A percentile compares a stretch with the other conserved stretches of the same genome.
Conservation (phyloP, 2,888 invertebrate genomes). For the Melipona beecheii region DNA sequence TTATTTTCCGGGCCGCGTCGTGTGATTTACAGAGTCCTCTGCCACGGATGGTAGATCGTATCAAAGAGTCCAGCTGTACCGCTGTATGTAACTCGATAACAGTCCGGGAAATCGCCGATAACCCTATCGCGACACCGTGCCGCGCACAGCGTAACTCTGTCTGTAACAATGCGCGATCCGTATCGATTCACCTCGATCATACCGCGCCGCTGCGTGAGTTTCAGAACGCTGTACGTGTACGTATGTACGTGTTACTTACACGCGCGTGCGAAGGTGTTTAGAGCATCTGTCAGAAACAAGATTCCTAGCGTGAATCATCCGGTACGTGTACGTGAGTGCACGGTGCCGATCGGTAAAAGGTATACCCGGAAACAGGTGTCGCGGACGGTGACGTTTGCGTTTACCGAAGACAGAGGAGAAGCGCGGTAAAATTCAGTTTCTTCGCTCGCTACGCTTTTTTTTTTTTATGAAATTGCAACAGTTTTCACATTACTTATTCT, state of each 20-base stretch:
- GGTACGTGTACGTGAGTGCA: constrained; percentile 10
- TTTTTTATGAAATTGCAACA: too few relatives aligned
- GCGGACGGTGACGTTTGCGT: constrained; percentile 37
- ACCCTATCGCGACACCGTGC: constrained; percentile 11
- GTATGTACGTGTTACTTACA: too few relatives aligned
- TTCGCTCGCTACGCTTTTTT: not conserved
- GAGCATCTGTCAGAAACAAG: constrained; percentile 26
- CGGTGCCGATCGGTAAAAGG: constrained; percentile 41
- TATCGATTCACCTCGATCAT: constrained; percentile 41
- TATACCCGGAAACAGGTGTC: constrained; percentile 65
- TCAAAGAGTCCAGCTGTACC: constrained; percentile 5
- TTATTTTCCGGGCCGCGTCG: not conserved
- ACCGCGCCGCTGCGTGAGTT: not conserved
- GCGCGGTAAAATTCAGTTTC: constrained; percentile 17
- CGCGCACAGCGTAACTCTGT: constrained; percentile 17
- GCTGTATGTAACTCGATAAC: constrained; percentile 23
- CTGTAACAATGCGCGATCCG: constrained; percentile 20
- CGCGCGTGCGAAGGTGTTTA: not conserved
- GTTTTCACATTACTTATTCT: too few relatives aligned
- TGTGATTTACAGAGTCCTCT: not conserved
- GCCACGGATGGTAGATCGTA: not conserved
- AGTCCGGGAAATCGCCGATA: constrained; percentile 20
- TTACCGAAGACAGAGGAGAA: not conserved
- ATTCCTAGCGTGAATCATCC: constrained; percentile 38
- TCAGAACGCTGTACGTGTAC: not conserved